Evolutionary conservation across 2,113 vertebrate genomes (phyloP), one percentile per base, ranked within the genome.

Genomic region (Climacteris rufus): DNA sequence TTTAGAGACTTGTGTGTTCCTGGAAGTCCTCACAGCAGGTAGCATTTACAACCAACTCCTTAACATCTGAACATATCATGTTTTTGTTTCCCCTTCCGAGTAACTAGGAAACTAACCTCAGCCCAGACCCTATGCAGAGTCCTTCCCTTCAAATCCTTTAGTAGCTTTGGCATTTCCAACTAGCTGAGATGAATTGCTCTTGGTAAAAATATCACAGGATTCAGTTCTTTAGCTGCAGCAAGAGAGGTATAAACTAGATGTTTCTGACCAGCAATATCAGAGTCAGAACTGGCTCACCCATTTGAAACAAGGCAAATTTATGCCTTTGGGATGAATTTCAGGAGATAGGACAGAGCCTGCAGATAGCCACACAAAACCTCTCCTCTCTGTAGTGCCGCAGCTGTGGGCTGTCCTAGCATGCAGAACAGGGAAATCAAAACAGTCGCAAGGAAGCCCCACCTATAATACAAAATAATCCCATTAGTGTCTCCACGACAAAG

Each of bases 401-500:
- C 47, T 84, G 63, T 39, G 78, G 52, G 68, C 53, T 78, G 33
- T 60, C 21, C 50, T 69, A 65, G n/a, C 6, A 25, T 9, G 37
- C 42, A 86, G 93, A 83, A 40, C 24, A 49, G 79, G 79, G 76
- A 97, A 92, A 83, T 66, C 35, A 83, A 77, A 94, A 77, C 0
- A 0, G 16, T 57, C 0, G 0, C 78, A 91, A 96, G 93, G 93
- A 96, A 96, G 79, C 85, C 63, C 85, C 91, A 90, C 90, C 94
- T 90, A 93, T 30, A 85, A 71, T 60, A 88, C 75, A 93, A 91
- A 95, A 85, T 86, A 83, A 86, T 90, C 63, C 33, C 68, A 69
- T 74, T 92, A 88, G 71, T 63, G 50, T 83, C 30, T 86, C 50
- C 22, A 20, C 0, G 3, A 83, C 50, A 74, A 90, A 90, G 85